Evolutionary conservation across 2,888 invertebrate species (phyloP), one percentile per base, ranked within the genome.

Genomic region (Vesta saturnalis): DNA sequence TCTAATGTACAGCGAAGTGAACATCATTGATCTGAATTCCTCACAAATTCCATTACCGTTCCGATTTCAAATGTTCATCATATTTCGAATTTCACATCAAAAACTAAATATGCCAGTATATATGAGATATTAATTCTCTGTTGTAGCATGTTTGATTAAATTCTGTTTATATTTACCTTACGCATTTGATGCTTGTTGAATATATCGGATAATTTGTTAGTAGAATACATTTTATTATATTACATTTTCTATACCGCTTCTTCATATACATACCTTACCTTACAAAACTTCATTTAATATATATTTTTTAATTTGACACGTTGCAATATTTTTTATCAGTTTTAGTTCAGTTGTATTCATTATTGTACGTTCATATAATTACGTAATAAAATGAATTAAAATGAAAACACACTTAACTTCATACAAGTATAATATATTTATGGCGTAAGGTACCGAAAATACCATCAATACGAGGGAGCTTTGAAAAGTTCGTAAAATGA

Each of bases 1-100:
- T 60, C 69, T 69, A 62, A 69, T 69, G 65, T 69, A 69, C 66
- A 66, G 59, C 69, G 69, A 69, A 66, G 62, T 69, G 69, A 69
- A 65, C 69, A 69, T 69, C 69, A 69, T 69, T 66, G 69, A 65
- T 65, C 66, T 60, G 62, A 62, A 69, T 69, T 69, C 69, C 69
- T 52, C 39, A 21, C 59, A 66, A 69, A 69, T 69, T 69, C 69
- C 65, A 66, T 69, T 66, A 69, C 69, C 69, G 69, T 69, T 69
- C 69, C 69, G 69, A 69, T 69, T 69, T 69, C 69, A 66, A 69
- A 69, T 69, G 63, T 62, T 69, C 69, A 63, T 69, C 69, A 69
- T 69, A 66, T 69, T 66, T 69, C 58, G 69, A 62, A 69, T 69
- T 62, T 59, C 59, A 59, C 56, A 56, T 58, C 62, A 63, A 69